These are phyloP conservation scores for Glaucomys volans DNA, from an alignment of 2,113 vertebrate genomes.

Conservation along the genomic window DNA sequence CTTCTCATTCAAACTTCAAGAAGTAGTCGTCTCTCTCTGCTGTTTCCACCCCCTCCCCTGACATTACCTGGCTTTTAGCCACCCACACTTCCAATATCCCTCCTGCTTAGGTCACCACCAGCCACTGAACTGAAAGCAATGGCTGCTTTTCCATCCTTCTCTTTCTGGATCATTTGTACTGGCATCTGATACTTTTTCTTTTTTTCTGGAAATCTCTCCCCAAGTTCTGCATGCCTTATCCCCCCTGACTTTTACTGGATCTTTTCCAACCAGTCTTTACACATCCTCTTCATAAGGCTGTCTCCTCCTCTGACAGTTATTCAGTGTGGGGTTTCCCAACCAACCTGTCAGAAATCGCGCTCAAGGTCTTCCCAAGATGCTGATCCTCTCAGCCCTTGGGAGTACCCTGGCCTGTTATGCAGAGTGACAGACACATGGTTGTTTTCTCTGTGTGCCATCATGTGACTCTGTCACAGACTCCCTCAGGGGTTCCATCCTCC, in stretches of 20 bases:
- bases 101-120: neutral
- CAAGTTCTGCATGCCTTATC: neutral
- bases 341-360: neutral
- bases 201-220: neutral
- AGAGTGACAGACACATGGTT: neutral
- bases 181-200: neutral
- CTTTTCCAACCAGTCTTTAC: neutral
- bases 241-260: neutral
- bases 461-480: neutral
- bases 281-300: neutral
- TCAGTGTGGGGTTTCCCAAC: neutral
- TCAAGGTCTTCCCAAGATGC: neutral
- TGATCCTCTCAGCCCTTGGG: neutral
- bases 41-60: neutral
- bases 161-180: neutral
- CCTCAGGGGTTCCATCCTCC: neutral
- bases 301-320: neutral
- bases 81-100: neutral
- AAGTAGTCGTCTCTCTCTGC: neutral
- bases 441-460: neutral
- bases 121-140: neutral
- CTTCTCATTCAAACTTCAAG: neutral
- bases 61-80: neutral
- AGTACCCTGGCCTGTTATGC: neutral
- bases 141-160: neutral